A percentile compares a stretch with the other conserved stretches of the same genome.
Conservation (phyloP, 2,888 invertebrate species). For the Vannuccia rotundouncinata region DNA sequence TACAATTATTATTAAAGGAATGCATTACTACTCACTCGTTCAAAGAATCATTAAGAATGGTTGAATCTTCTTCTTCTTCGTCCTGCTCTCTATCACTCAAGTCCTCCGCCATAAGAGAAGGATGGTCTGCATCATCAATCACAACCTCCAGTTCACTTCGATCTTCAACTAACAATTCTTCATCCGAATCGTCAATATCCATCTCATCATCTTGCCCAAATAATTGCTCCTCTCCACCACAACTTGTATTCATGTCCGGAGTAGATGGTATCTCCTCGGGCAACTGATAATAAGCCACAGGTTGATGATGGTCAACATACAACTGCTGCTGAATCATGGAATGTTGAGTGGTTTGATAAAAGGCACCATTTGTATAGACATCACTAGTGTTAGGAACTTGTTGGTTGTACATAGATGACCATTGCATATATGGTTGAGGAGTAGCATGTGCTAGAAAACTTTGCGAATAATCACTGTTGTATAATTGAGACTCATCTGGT, state of each 20-base stretch:
- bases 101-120: background rate
- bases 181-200: conserved; percentile 3
- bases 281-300: background rate
- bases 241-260: background rate
- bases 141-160: background rate
- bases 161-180: background rate
- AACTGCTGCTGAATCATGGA: background rate
- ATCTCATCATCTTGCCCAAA: background rate
- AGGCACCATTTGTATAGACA: too few relatives aligned
- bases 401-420: background rate
- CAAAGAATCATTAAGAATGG: background rate
- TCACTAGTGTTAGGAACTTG: too few relatives aligned
- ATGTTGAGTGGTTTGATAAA: too few relatives aligned
- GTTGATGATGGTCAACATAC: background rate
- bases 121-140: background rate
- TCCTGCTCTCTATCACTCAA: background rate
- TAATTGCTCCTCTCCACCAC: background rate
- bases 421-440: background rate
- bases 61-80: background rate
- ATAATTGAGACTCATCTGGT: too few relatives aligned
- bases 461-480: background rate
- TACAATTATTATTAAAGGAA: background rate
- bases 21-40: background rate
- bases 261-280: background rate
- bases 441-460: background rate